phyloP scores from a whole-genome alignment of 2,797 vertebrate genomes.

The Megaceryle alcyon region DNA sequence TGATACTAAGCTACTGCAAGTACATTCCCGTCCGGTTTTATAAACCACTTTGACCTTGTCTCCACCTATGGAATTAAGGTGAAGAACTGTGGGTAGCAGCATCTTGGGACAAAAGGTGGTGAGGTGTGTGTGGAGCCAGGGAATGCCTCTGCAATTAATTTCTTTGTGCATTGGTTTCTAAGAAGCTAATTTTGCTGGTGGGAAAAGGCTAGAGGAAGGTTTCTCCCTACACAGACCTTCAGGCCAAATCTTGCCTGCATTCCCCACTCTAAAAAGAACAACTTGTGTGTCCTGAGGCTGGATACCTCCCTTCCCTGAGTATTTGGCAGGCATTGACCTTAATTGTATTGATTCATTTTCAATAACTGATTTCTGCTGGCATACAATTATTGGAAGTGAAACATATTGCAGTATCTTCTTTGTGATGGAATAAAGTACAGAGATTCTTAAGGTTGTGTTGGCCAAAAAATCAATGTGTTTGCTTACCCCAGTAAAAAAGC shows the following conservation, averaged over 20 bases:
- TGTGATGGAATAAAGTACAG: neutral
- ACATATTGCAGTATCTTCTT: neutral
- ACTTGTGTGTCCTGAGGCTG: neutral
- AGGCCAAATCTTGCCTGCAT: neutral
- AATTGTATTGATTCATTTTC: neutral
- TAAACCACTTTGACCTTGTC: fast-evolving
- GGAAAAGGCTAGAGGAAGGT: neutral
- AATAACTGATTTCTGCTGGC: neutral
- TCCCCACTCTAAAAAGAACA: neutral
- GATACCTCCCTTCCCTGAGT: fast-evolving
- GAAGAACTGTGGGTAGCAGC: neutral
- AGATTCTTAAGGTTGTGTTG: neutral
- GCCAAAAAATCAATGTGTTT: neutral
- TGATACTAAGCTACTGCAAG: neutral
- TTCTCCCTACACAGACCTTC: fast-evolving
- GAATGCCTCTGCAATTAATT: neutral
- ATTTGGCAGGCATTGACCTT: neutral
- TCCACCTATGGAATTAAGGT: neutral
- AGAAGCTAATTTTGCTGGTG: neutral
- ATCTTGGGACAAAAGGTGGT: neutral
- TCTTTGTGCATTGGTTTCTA: neutral
- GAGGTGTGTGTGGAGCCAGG: no score
- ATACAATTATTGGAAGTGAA: neutral
- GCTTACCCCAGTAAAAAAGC: neutral
- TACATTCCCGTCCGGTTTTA: neutral